These are phyloP conservation scores for Chydorus sphaericus DNA, from an alignment of 2,888 invertebrate genomes.

Conservation along the genomic window DNA sequence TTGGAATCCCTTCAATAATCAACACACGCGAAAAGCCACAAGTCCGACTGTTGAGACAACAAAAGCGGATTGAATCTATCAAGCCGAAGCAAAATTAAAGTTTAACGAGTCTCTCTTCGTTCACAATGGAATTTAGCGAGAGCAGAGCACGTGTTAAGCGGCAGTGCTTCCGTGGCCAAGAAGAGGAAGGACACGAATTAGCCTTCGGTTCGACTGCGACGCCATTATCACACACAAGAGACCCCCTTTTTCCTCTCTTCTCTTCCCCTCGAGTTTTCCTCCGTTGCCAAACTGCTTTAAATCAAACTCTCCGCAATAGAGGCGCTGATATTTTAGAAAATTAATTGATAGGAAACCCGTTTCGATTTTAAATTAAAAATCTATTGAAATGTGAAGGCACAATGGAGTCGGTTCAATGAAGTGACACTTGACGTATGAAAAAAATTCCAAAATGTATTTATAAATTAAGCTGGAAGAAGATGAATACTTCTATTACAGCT, in stretches of 20 bases:
- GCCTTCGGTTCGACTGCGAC: not conserved
- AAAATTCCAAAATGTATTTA: too few relatives aligned
- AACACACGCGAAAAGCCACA: too few relatives aligned
- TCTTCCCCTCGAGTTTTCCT: slow-evolving; percentile 4
- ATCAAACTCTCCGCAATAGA: not conserved
- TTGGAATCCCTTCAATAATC: not conserved
- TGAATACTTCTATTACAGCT: too few relatives aligned
- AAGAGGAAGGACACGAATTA: not conserved
- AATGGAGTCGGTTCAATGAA: not conserved
- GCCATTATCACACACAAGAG: slow-evolving; percentile 6
- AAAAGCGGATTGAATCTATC: not conserved
- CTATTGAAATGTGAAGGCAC: not conserved
- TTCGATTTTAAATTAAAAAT: not conserved
- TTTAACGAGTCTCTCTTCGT: too few relatives aligned
- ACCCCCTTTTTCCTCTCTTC: not conserved
- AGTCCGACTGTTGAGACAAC: too few relatives aligned
- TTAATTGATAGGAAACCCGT: not conserved
- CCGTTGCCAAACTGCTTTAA: not conserved
- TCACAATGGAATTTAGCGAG: too few relatives aligned
- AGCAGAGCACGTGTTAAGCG: not conserved
- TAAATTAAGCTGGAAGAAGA: too few relatives aligned
- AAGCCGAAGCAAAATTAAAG: not conserved
- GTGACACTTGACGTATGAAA: too few relatives aligned
- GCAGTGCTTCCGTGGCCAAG: not conserved
- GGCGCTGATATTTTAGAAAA: not conserved